phyloP scores from a whole-genome alignment of 92 coral and sea anemone genomes.

The Diadumene lineata region DNA sequence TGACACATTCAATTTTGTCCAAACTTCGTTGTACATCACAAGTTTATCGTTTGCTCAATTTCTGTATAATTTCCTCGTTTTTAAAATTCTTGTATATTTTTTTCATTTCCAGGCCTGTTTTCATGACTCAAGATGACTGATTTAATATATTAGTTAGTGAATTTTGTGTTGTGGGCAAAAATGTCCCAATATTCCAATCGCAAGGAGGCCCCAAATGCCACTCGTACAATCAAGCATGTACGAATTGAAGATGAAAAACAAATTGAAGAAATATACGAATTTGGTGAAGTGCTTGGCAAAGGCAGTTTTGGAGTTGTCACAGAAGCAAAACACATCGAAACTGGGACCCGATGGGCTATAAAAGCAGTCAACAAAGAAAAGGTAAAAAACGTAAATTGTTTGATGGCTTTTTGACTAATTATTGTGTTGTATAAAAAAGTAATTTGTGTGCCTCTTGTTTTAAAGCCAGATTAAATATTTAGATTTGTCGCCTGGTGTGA shows the following conservation, averaged over 20 bases:
- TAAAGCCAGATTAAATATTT: slow-evolving; percentile 5
- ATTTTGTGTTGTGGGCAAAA: slow-evolving; percentile 21
- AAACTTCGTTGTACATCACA: no score
- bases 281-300: slow-evolving; percentile 84
- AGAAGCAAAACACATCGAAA: slow-evolving; percentile 80
- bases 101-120: slow-evolving; percentile 6
- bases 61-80: neutral
- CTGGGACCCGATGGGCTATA: slow-evolving; percentile 85
- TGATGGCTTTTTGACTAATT: neutral
- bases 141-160: neutral
- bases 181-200: slow-evolving; percentile 66
- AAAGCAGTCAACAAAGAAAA: slow-evolving; percentile 98
- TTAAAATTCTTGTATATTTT: neutral
- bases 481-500: neutral
- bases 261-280: slow-evolving; percentile 91
- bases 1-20: no score
- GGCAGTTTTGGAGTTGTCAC: slow-evolving; percentile 99
- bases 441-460: neutral
- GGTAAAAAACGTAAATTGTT: slow-evolving; percentile 67
- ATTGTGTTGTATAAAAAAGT: neutral
- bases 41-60: neutral
- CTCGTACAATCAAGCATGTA: slow-evolving; percentile 80
- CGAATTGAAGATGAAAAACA: slow-evolving; percentile 93
- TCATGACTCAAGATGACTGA: slow-evolving; percentile 9
- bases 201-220: slow-evolving; percentile 50